Percentiles rank a stretch among this genome's conserved stretches.
phyloP scores from a whole-genome alignment of 1,140 invertebrate species.

The Penaeus vannamei region DNA sequence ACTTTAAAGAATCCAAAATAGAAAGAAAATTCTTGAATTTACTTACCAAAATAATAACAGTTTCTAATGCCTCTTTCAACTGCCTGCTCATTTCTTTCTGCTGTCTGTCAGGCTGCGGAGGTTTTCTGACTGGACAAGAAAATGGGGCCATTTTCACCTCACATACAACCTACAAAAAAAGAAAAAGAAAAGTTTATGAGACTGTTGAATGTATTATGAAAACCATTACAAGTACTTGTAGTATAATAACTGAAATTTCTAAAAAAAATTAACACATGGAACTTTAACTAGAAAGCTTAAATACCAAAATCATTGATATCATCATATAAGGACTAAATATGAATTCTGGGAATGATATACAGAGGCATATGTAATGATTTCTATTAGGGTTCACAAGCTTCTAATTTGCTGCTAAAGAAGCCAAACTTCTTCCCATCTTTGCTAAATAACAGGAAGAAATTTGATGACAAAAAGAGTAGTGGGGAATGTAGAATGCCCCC shows the following conservation, averaged over 20 bases:
- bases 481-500: too few relatives aligned
- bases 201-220: background rate
- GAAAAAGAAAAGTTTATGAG: background rate
- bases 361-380: background rate
- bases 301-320: too few relatives aligned
- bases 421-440: too few relatives aligned
- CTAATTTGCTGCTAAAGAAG: too few relatives aligned
- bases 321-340: background rate
- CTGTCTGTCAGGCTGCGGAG: conserved; percentile 57
- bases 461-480: too few relatives aligned
- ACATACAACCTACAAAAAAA: conserved; percentile 55
- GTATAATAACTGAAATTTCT: background rate
- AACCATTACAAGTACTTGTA: background rate
- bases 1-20: background rate
- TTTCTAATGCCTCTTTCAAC: conserved; percentile 62
- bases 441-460: too few relatives aligned
- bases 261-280: background rate
- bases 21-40: background rate
- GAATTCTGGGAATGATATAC: background rate
- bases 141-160: conserved; percentile 64
- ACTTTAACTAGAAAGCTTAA: too few relatives aligned
- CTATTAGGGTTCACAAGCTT: background rate
- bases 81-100: conserved; percentile 66
- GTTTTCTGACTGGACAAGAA: conserved; percentile 28
- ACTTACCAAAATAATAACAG: conserved; percentile 64